Evolutionary conservation across 2,888 invertebrate genomes (phyloP), one percentile per base, ranked within the genome.

Genomic region (Harpalus rubripes): DNA sequence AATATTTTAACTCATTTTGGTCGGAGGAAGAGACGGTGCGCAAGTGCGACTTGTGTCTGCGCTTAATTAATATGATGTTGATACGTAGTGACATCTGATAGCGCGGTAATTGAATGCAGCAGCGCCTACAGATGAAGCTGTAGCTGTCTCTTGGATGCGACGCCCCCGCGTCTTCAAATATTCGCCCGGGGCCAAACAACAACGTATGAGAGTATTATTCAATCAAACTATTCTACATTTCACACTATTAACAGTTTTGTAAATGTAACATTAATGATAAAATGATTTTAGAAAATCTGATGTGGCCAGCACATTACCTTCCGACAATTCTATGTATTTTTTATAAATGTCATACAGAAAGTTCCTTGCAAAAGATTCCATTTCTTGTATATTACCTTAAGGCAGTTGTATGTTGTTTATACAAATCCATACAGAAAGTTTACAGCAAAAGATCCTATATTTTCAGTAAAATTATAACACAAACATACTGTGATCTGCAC

Each of bases 1-100:
- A 89, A 89, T 89, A 89, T 89, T 89, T 89, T 88, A 89, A 89
- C 88, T 89, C 88, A 89, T 89, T 89, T 88, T 74, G 41, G 72
- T 41, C 44, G 72, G 72, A 52, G 10, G 44, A 8, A 32, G 32
- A 32, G 32, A 52, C 10, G 44, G 2, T 7, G 10, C 18, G 41
- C 72, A 72, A 44, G 41, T 72, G 44, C n/a, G 44, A 44, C 18
- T 12, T 16, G 72, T 41, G 72, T 44, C 44, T 41, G 87, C 87
- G 86, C 86, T 87, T 88, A 88, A 88, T 88, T 88, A 88, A 88
- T 88, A 87, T 87, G 87, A 88, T 88, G 87, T 87, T 88, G 87
- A 88, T 87, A 87, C 86, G 87, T 86, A 87, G 85, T 87, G 86
- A 86, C 87, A 86, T 86, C 86, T 86, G 87, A 88, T 88, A 85